These are phyloP conservation scores for Aurelia coerulea DNA, from an alignment of 30 jellyfish, hydroid and myxozoan species.

Conservation along the genomic window DNA sequence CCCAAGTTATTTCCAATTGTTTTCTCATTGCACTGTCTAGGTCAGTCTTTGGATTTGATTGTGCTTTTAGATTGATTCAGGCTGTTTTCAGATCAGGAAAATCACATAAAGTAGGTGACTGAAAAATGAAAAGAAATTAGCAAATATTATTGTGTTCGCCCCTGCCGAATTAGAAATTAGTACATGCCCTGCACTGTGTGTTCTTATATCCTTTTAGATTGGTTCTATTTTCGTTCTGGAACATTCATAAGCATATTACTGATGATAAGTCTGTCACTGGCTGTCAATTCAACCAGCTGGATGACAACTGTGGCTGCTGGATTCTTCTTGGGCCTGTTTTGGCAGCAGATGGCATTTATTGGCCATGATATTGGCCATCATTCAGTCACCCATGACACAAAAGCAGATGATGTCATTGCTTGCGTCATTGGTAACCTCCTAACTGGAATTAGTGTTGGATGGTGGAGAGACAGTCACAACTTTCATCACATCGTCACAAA, in stretches of 20 bases:
- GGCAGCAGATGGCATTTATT: slow-evolving; percentile 98
- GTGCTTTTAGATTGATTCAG: too few species aligned
- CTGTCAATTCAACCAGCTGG: slow-evolving; percentile 35
- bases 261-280: slow-evolving; percentile 33
- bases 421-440: slow-evolving; percentile 80
- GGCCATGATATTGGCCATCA: slow-evolving; percentile 99
- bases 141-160: too few species aligned
- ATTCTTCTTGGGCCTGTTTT: slow-evolving; percentile 79
- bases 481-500: slow-evolving; percentile 92
- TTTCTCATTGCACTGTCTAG: too few species aligned
- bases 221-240: slow-evolving; percentile 67
- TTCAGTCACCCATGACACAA: slow-evolving; percentile 79
- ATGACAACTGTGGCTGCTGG: slow-evolving; percentile 68
- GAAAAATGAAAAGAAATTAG: too few species aligned
- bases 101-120: too few species aligned
- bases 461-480: slow-evolving; percentile 97
- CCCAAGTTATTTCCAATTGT: too few species aligned
- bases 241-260: slow-evolving; percentile 50
- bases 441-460: slow-evolving; percentile 90
- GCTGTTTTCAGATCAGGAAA: too few species aligned
- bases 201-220: slow-evolving; percentile 49
- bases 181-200: too few species aligned
- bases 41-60: too few species aligned
- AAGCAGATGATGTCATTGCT: slow-evolving; percentile 77
- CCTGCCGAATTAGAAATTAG: too few species aligned